Evolutionary conservation across 2,888 invertebrate species (phyloP).

Genomic region (Ectropis crepuscularia): DNA sequence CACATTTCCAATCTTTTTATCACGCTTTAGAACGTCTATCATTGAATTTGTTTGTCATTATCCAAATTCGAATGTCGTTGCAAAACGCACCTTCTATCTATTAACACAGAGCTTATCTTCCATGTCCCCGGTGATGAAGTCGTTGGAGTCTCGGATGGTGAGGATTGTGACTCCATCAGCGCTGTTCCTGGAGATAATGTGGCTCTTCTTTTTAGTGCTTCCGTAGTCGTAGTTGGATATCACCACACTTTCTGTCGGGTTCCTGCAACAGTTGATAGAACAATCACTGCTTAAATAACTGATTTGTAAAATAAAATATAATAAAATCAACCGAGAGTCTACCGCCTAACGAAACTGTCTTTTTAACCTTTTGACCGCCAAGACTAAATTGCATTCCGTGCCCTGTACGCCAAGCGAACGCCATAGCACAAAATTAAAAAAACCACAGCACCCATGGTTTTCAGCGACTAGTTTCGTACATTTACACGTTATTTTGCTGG

Average conservation of each 20-base stretch:
- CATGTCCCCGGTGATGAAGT: constrained; percentile 64
- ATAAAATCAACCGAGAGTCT: not conserved
- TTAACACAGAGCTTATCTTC: constrained; percentile 66
- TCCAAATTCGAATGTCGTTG: not conserved
- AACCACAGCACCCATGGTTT: too few relatives aligned
- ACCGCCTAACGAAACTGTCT: too few relatives aligned
- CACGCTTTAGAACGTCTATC: not conserved
- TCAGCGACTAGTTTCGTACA: too few relatives aligned
- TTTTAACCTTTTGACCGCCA: too few relatives aligned
- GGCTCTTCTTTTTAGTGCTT: constrained; percentile 77
- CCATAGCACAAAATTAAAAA: too few relatives aligned
- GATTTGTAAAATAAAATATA: constrained; percentile 20
- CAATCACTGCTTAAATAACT: constrained; percentile 58
- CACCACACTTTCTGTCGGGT: constrained; percentile 79
- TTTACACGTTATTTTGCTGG: too few relatives aligned
- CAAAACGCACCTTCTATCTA: constrained; percentile 57
- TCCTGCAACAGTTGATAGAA: constrained; percentile 72
- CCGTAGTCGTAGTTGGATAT: constrained; percentile 81
- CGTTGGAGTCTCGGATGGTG: constrained; percentile 70
- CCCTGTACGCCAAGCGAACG: too few relatives aligned
- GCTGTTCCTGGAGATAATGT: constrained; percentile 72
- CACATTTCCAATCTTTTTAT: too few relatives aligned
- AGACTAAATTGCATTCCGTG: too few relatives aligned
- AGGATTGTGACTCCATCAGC: constrained; percentile 76
- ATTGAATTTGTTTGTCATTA: not conserved